Evolutionary conservation across 2,113 vertebrate genomes (phyloP).

Genomic region (Gasterosteus aculeatus): DNA sequence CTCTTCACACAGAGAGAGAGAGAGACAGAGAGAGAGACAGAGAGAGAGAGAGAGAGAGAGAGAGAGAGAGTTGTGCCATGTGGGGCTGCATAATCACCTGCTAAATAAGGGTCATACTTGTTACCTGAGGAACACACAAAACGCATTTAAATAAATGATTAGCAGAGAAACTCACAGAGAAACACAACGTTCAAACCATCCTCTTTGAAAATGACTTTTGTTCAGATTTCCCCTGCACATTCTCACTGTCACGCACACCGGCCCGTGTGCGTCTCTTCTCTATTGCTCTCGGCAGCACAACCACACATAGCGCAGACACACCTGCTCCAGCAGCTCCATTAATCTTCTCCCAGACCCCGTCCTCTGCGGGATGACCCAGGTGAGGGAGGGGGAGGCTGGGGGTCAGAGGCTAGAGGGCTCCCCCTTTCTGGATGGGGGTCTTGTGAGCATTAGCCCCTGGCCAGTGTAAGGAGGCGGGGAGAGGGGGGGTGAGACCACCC

Average conservation of each 20-base stretch:
- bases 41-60: slow-evolving; percentile 26
- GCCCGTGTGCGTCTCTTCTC: slow-evolving; percentile 10
- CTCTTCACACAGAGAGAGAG: slow-evolving; percentile 78
- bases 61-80: slow-evolving; percentile 52
- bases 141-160: slow-evolving; percentile 4
- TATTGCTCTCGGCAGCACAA: slow-evolving; percentile 6
- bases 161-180: neutral
- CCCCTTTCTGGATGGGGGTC: slow-evolving; percentile 64
- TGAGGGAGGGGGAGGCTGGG: slow-evolving; percentile 60
- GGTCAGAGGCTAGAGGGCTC: slow-evolving; percentile 68
- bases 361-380: slow-evolving; percentile 74
- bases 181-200: neutral
- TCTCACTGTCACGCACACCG: neutral
- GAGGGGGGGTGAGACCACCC: slow-evolving; percentile 54
- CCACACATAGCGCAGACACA: slow-evolving; percentile 44
- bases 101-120: slow-evolving; percentile 58
- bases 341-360: slow-evolving; percentile 73
- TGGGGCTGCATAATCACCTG: slow-evolving; percentile 67
- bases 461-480: slow-evolving; percentile 34
- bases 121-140: slow-evolving; percentile 46
- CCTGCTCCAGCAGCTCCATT: slow-evolving; percentile 69
- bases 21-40: slow-evolving; percentile 33
- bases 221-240: neutral
- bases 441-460: slow-evolving; percentile 72
- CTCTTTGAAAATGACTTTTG: slow-evolving; percentile 17